A percentile compares a stretch with the other conserved stretches of the same genome.
Evolutionary conservation across 2,797 vertebrate species (phyloP).

Genomic region (Liparis tanakae): DNA sequence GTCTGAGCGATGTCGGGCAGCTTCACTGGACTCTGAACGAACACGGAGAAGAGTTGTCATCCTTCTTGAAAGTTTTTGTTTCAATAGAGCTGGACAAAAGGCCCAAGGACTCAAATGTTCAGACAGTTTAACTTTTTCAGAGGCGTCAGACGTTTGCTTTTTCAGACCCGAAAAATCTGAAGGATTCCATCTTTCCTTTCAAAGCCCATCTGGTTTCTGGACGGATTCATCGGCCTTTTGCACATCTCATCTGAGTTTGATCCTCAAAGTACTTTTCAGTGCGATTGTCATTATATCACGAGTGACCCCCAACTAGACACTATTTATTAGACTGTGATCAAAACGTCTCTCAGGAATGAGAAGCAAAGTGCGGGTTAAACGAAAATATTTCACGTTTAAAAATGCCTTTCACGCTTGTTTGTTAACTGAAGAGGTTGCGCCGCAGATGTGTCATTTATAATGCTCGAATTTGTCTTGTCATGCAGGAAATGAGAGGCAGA

Average conservation of each 20-base stretch:
- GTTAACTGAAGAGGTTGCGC: neutral
- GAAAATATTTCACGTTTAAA: neutral
- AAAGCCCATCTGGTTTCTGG: constrained; percentile 6
- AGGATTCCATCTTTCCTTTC: constrained; percentile 30
- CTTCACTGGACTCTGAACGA: neutral
- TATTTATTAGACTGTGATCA: constrained; percentile 3
- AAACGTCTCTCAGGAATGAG: neutral
- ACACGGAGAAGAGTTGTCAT: constrained; percentile 1
- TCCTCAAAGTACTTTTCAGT: constrained; percentile 12
- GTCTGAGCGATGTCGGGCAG: constrained; percentile 4
- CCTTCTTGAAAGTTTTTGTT: constrained; percentile 18
- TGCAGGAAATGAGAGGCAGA: constrained; percentile 28
- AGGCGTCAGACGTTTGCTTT: constrained; percentile 9
- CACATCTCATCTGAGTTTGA: neutral
- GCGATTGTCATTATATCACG: constrained; percentile 13
- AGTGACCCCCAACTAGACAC: constrained; percentile 21
- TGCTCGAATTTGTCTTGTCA: constrained; percentile 24
- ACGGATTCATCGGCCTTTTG: neutral
- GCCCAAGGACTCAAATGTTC: constrained; percentile 23
- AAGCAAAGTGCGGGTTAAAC: neutral
- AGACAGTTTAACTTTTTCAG: constrained; percentile 16
- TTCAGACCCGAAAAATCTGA: constrained; percentile 17
- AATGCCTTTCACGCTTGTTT: constrained; percentile 12
- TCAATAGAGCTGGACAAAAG: constrained; percentile 13
- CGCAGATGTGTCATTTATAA: constrained; percentile 14